Percentiles rank a stretch among this genome's conserved stretches.
phyloP scores from a whole-genome alignment of 1,140 invertebrate species.

The Cotesia vestalis region DNA sequence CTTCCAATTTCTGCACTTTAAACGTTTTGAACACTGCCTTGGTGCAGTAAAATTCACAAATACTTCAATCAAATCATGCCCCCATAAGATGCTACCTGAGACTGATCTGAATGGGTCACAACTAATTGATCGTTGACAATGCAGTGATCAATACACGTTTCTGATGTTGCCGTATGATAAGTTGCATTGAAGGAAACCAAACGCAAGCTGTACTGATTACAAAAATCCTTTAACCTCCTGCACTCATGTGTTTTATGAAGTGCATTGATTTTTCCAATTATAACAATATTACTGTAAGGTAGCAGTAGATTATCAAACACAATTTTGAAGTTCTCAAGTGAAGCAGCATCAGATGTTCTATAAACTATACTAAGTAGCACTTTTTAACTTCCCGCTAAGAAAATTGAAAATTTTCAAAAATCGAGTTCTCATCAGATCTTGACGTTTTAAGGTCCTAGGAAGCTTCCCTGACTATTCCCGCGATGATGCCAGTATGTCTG shows the following conservation, averaged over 20 bases:
- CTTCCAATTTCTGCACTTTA: slow-evolving; percentile 4
- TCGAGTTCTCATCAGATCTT: too few relatives aligned
- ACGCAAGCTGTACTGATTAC: neutral
- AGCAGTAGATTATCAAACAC: neutral
- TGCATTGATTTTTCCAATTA: slow-evolving; percentile 5
- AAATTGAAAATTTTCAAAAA: too few relatives aligned
- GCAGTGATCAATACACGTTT: slow-evolving; percentile 26
- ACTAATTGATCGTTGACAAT: neutral
- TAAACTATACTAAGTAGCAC: slow-evolving; percentile 30
- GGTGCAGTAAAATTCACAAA: slow-evolving; percentile 1
- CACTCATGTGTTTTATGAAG: neutral
- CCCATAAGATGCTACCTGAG: slow-evolving; percentile 8
- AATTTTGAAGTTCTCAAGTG: neutral
- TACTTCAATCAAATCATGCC: slow-evolving; percentile 25
- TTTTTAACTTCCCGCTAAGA: too few relatives aligned
- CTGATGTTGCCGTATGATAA: slow-evolving; percentile 18
- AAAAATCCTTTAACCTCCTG: neutral
- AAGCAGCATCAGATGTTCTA: slow-evolving; percentile 12
- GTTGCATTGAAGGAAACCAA: slow-evolving; percentile 16
- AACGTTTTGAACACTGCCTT: neutral
- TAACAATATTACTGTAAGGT: neutral
- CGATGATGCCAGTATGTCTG: too few relatives aligned
- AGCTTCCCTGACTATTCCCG: too few relatives aligned
- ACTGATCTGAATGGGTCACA: slow-evolving; percentile 3
- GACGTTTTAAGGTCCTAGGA: too few relatives aligned